phyloP scores from a whole-genome alignment of 2,797 vertebrate species.

The Microtus californicus region DNA sequence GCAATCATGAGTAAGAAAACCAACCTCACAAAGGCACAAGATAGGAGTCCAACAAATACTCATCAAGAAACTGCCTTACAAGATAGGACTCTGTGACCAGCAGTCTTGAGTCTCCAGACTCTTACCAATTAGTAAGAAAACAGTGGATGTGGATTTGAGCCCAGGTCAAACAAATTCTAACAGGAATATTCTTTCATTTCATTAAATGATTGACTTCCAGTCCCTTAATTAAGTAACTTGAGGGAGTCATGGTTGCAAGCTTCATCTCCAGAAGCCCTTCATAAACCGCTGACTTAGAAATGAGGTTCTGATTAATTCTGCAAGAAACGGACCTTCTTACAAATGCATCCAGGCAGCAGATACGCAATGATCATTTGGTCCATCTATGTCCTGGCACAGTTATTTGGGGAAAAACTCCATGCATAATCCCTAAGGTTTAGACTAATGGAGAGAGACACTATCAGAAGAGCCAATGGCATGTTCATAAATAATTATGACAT shows the following conservation, averaged over 20 bases:
- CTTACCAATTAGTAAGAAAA: neutral
- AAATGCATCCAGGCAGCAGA: neutral
- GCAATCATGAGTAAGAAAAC: neutral
- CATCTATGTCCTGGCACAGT: neutral
- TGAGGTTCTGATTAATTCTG: neutral
- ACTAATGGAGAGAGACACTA: neutral
- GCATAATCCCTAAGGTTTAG: neutral
- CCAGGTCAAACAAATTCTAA: conserved; percentile 4
- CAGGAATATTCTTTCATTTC: neutral
- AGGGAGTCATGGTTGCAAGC: neutral
- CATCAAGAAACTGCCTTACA: neutral
- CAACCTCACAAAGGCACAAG: neutral
- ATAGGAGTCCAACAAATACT: neutral
- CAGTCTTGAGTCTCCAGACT: neutral
- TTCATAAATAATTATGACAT: neutral
- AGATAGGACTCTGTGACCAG: neutral
- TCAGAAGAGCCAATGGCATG: neutral
- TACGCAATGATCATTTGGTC: neutral
- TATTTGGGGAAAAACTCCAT: neutral
- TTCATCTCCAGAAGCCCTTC: conserved; percentile 4
- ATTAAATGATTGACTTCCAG: neutral
- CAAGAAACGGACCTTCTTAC: neutral
- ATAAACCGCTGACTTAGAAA: neutral
- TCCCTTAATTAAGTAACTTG: conserved; percentile 11
- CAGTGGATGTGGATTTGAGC: neutral